phyloP scores from a whole-genome alignment of 2,888 invertebrate species.

The Agrilus mali region DNA sequence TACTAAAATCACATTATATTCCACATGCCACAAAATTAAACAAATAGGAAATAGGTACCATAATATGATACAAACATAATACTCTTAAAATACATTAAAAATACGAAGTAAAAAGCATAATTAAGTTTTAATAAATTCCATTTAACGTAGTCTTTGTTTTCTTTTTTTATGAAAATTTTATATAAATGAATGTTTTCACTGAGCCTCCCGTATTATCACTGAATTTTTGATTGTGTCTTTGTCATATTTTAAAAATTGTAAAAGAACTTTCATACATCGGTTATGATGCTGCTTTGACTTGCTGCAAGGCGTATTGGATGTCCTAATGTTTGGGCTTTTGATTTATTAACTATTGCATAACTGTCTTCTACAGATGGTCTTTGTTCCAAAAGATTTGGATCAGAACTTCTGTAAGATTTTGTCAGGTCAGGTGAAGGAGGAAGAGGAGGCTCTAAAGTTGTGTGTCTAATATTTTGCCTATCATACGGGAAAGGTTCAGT shows the following conservation, averaged over 20 bases:
- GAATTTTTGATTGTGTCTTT: too few relatives aligned
- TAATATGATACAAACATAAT: too few relatives aligned
- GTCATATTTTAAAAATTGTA: too few relatives aligned
- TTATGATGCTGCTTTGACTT: conserved; percentile 28
- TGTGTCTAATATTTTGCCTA: background rate
- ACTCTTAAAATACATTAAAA: too few relatives aligned
- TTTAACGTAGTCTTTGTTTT: too few relatives aligned
- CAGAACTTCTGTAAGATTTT: conserved; percentile 10
- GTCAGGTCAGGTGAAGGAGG: conserved; percentile 16
- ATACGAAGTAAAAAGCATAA: too few relatives aligned
- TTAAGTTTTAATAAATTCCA: too few relatives aligned
- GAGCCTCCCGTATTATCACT: too few relatives aligned
- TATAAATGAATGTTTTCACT: too few relatives aligned
- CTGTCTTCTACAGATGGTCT: conserved; percentile 17
- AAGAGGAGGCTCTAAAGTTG: background rate
- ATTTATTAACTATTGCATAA: conserved; percentile 15
- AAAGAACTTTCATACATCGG: conserved; percentile 22
- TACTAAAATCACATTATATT: conserved; percentile 7
- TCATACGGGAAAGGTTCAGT: conserved; percentile 8
- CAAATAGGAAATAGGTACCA: too few relatives aligned
- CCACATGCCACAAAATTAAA: conserved; percentile 11
- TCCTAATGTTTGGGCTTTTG: conserved; percentile 4
- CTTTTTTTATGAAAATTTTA: too few relatives aligned
- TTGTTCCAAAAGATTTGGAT: conserved; percentile 12
- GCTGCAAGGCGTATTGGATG: conserved; percentile 4